Conservation (phyloP, 2,888 invertebrate species). For the Tenodera sinensis region DNA sequence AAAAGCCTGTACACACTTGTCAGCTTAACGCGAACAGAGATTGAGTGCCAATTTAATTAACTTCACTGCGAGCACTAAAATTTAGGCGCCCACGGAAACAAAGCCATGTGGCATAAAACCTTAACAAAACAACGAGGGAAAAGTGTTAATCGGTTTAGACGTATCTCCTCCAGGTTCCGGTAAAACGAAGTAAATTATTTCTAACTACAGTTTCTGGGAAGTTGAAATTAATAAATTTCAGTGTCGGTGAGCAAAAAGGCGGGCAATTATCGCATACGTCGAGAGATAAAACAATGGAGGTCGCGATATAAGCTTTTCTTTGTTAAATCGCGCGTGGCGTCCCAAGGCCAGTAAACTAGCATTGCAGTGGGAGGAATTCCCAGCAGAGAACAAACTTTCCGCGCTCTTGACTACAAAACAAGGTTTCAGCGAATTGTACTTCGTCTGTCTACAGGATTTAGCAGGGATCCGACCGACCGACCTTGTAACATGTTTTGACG, state of each 20-base stretch:
- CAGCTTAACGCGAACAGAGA: too few species aligned
- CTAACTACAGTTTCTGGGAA: neutral
- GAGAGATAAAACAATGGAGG: neutral
- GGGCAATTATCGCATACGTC: neutral
- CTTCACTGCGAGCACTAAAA: too few species aligned
- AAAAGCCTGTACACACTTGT: too few species aligned
- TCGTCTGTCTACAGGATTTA: neutral
- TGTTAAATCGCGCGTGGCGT: neutral
- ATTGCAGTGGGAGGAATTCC: neutral
- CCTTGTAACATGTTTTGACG: neutral
- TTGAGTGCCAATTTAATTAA: too few species aligned
- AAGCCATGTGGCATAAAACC: neutral
- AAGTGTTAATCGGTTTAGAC: neutral
- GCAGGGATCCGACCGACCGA: neutral
- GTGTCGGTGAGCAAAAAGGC: too few species aligned
- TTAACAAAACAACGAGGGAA: neutral
- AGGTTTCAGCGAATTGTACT: neutral
- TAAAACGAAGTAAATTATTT: too few species aligned
- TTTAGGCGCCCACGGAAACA: too few species aligned
- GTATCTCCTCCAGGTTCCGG: too few species aligned
- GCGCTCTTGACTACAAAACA: neutral
- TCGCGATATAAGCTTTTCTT: neutral
- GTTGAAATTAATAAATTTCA: neutral
- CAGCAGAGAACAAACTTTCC: neutral
- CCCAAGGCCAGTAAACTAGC: neutral